Percentiles rank a stretch among this genome's conserved stretches.
Conservation (phyloP, 1,140 invertebrate species). For the Tetragnatha versicolor region DNA sequence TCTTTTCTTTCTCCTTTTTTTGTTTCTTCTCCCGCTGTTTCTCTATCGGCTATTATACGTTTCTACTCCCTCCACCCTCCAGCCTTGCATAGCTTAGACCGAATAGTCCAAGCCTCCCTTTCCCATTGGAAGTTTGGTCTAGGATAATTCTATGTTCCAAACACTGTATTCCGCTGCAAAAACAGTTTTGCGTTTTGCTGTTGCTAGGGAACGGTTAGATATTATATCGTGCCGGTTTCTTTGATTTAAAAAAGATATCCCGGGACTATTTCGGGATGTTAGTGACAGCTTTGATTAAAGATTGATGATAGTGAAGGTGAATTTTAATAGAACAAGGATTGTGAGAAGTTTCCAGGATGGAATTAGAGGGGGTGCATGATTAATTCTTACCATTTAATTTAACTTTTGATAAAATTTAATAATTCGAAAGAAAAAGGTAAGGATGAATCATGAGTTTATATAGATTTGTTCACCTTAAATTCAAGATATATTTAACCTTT, state of each 20-base stretch:
- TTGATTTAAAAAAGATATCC: slow-evolving; percentile 47
- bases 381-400: too few species aligned
- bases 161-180: slow-evolving; percentile 28
- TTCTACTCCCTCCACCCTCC: background rate
- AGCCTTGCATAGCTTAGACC: slow-evolving; percentile 38
- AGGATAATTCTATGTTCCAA: slow-evolving; percentile 51
- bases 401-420: too few species aligned
- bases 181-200: slow-evolving; percentile 47
- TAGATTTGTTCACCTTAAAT: too few species aligned
- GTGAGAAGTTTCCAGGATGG: too few species aligned
- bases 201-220: slow-evolving; percentile 51
- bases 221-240: slow-evolving; percentile 24
- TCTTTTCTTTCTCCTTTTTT: slow-evolving; percentile 34
- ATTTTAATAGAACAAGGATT: background rate
- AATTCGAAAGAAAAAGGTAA: too few species aligned
- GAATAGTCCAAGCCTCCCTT: slow-evolving; percentile 14
- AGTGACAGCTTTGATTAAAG: slow-evolving; percentile 19
- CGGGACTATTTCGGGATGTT: slow-evolving; percentile 24
- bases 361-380: too few species aligned
- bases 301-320: slow-evolving; percentile 11
- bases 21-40: slow-evolving; percentile 27
- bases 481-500: too few species aligned
- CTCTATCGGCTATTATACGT: slow-evolving; percentile 35
- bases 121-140: slow-evolving; percentile 40
- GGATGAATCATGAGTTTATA: too few species aligned